phyloP scores from a whole-genome alignment of 2,113 vertebrate species.

The Paedocypris sp. region DNA sequence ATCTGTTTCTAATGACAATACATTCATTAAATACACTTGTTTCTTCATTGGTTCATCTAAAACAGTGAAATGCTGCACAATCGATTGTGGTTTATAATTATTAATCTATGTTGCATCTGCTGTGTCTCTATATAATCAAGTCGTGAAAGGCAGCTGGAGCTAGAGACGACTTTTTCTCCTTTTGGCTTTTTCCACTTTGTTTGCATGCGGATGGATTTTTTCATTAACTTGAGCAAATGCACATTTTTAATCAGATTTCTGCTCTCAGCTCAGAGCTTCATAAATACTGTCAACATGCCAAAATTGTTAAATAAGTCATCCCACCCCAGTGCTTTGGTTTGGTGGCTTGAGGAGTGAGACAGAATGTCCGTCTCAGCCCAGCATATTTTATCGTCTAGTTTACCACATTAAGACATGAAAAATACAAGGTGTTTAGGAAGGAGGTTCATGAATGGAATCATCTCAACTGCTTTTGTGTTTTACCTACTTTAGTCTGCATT shows the following conservation, averaged over 20 bases:
- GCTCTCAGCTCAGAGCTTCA: not conserved
- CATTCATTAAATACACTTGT: no score
- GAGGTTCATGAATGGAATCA: not conserved
- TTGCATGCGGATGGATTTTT: not conserved
- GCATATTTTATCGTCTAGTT: constrained; percentile 1
- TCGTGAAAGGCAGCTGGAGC: no score
- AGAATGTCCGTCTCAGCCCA: not conserved
- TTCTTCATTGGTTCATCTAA: no score
- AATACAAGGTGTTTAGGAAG: not conserved
- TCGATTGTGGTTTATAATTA: no score
- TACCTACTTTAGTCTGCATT: not conserved
- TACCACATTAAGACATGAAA: not conserved
- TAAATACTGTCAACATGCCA: constrained; percentile 5
- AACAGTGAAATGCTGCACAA: no score
- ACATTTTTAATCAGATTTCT: not conserved
- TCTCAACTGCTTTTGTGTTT: not conserved
- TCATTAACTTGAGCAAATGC: not conserved
- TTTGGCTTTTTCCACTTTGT: no score
- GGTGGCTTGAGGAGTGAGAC: not conserved
- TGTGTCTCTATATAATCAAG: no score
- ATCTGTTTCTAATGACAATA: no score
- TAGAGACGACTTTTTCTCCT: no score
- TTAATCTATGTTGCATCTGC: no score
- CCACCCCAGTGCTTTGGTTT: not conserved
- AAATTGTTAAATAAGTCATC: constrained; percentile 1